A percentile compares a stretch with the other conserved stretches of the same genome.
Conservation (phyloP, 2,113 vertebrate genomes). For the Donacobius atricapilla region DNA sequence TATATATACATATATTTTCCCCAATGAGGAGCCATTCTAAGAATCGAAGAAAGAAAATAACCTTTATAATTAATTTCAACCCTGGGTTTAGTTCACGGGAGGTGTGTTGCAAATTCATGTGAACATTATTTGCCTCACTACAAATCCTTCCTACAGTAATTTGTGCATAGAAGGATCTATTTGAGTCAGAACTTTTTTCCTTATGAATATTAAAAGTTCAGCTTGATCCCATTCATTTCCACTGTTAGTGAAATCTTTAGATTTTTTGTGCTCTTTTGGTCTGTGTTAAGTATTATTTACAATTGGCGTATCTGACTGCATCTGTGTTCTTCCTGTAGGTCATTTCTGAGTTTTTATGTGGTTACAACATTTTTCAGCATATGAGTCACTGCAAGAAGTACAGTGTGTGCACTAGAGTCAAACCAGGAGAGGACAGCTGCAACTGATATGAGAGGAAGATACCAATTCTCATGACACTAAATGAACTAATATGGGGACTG, state of each 20-base stretch:
- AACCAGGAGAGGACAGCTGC: slow-evolving; percentile 22
- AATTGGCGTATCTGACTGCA: neutral
- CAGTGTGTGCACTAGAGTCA: neutral
- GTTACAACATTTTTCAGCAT: neutral
- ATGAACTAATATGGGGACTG: slow-evolving; percentile 30
- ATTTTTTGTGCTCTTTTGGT: neutral
- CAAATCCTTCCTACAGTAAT: neutral
- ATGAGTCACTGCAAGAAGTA: slow-evolving; percentile 20
- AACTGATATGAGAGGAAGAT: neutral
- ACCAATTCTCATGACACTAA: slow-evolving; percentile 48
- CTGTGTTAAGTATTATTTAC: neutral
- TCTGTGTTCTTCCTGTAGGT: neutral
- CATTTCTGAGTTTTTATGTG: slow-evolving; percentile 8
- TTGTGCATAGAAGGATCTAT: neutral
- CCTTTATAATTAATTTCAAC: neutral
- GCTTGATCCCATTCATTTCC: neutral
- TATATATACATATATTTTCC: no score
- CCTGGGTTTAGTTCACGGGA: neutral
- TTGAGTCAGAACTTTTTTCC: neutral
- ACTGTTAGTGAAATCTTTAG: neutral
- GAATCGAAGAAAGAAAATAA: neutral
- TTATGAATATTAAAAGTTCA: neutral
- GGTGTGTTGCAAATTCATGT: neutral
- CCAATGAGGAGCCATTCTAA: neutral
- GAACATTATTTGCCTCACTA: neutral